Conservation (phyloP, 2,888 invertebrate genomes). For the Flexamia atlantica region DNA sequence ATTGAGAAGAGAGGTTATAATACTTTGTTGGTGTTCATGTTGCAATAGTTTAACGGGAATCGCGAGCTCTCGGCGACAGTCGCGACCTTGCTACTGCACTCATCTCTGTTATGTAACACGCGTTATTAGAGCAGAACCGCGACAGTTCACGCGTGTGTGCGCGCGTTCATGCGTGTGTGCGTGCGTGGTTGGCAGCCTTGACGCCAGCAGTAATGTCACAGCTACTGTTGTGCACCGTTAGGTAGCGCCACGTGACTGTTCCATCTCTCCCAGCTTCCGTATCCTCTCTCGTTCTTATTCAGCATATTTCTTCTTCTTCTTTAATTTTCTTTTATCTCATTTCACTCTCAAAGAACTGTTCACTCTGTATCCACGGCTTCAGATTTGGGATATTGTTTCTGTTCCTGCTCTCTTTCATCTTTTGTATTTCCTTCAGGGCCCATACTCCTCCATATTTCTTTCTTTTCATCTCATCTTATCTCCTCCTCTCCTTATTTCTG, state of each 20-base stretch:
- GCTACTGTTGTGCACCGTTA: conserved; percentile 18
- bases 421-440: no score
- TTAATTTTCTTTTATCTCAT: background rate
- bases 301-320: background rate
- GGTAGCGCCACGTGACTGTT: background rate
- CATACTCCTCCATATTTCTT: no score
- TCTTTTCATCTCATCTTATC: no score
- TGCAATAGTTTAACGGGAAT: background rate
- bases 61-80: background rate
- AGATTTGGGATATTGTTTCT: no score
- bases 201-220: background rate
- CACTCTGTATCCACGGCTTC: no score
- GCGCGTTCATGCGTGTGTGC: background rate
- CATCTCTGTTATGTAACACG: background rate
- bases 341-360: no score
- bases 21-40: no score
- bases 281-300: background rate
- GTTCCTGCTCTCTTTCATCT: no score
- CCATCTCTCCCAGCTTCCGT: conserved; percentile 16
- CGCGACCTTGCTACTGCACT: conserved; percentile 15
- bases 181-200: background rate
- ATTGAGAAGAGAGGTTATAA: no score
- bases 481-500: no score
- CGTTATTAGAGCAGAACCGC: conserved; percentile 39
- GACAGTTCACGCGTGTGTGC: conserved; percentile 28